A percentile compares a stretch with the other conserved stretches of the same genome.
Evolutionary conservation across 1,140 invertebrate genomes (phyloP).

Genomic region (Hyposmocoma kahamanoa): DNA sequence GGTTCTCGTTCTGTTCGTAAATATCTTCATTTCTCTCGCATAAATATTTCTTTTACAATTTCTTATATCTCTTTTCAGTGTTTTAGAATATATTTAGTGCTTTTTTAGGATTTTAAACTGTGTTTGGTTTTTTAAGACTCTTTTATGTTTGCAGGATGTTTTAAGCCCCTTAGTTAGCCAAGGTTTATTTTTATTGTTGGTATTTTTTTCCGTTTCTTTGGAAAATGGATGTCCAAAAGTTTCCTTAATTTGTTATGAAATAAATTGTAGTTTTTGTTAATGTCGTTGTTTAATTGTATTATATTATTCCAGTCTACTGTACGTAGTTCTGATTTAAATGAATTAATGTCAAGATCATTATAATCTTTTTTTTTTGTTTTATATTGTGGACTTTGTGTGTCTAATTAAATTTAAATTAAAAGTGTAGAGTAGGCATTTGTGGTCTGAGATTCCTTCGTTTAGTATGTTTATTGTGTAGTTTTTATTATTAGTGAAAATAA

Average conservation of each 20-base stretch:
- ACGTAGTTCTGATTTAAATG: no score
- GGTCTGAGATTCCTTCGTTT: background rate
- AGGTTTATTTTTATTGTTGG: no score
- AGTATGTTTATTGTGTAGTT: background rate
- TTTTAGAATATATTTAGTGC: background rate
- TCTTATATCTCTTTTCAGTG: background rate
- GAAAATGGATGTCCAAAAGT: no score
- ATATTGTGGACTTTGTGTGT: no score
- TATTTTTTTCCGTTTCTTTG: no score
- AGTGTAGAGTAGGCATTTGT: background rate
- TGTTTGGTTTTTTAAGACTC: no score
- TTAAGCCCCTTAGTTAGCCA: no score
- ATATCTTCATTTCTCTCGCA: background rate
- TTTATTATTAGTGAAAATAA: background rate
- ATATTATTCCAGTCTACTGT: background rate
- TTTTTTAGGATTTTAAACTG: conserved; percentile 1
- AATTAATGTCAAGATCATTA: no score
- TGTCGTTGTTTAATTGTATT: background rate
- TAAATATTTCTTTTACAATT: background rate
- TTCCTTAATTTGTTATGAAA: no score
- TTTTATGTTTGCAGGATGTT: no score
- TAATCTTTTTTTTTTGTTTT: no score
- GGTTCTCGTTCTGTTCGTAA: conserved; percentile 4
- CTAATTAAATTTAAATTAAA: background rate
- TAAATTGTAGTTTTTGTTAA: no score